These are phyloP conservation scores for Strigamia maritima DNA, from an alignment of 2,888 invertebrate genomes.

Conservation along the genomic window DNA sequence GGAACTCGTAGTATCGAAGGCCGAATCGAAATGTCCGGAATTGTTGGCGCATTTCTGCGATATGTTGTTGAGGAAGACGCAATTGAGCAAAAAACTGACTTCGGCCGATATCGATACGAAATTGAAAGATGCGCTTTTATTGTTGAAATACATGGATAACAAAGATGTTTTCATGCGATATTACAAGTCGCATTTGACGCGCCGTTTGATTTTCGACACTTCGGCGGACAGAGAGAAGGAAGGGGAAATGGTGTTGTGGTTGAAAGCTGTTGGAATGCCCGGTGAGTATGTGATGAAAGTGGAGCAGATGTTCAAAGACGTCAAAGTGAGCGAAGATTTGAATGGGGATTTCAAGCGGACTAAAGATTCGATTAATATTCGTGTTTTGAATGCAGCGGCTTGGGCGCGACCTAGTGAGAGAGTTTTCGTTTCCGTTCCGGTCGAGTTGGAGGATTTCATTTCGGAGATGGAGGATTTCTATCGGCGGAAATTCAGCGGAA, in stretches of 20 bases:
- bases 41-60: conserved; percentile 99
- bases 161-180: conserved; percentile 99
- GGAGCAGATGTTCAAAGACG: conserved; percentile 88
- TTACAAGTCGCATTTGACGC: conserved; percentile 95
- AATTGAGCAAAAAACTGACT: conserved; percentile 90
- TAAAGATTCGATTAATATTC: conserved; percentile 76
- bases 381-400: conserved; percentile 97
- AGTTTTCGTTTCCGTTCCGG: conserved; percentile 84
- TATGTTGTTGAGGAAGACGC: conserved; percentile 94
- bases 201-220: conserved; percentile 92
- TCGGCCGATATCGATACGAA: conserved; percentile 95
- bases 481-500: conserved; percentile 92
- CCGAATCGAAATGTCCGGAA: conserved; percentile 98
- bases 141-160: conserved; percentile 97
- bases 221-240: conserved; percentile 99
- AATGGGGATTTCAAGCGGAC: conserved; percentile 83
- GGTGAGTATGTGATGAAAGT: conserved; percentile 98
- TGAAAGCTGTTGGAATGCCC: conserved; percentile 94
- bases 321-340: conserved; percentile 95
- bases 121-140: conserved; percentile 78
- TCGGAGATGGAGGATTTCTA: conserved; percentile 99
- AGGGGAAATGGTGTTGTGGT: conserved; percentile 98
- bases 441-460: conserved; percentile 97
- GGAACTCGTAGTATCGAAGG: conserved; percentile 60
- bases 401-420: conserved; percentile 92